Percentiles rank a stretch among this genome's conserved stretches.
phyloP scores from a whole-genome alignment of 2,888 invertebrate species.

The Agrotis ipsilon region DNA sequence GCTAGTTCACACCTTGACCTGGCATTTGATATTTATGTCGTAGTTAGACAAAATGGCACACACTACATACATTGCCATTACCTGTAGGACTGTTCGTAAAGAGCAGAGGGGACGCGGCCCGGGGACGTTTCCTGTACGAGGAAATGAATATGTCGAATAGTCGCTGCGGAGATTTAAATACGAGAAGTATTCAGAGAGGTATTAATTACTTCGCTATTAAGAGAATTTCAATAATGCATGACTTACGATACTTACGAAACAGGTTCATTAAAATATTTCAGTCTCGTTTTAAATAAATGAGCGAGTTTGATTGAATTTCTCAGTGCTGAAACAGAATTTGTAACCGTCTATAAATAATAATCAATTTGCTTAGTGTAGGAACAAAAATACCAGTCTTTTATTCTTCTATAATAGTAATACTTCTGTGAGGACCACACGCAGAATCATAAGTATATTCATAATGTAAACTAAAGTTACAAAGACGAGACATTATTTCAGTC shows the following conservation, averaged over 20 bases:
- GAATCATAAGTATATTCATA: background rate
- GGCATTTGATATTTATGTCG: constrained; percentile 29
- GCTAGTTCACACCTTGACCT: constrained; percentile 7
- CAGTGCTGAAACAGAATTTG: background rate
- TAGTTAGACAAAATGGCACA: constrained; percentile 16
- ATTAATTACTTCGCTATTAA: background rate
- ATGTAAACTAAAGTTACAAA: no score
- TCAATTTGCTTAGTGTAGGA: no score
- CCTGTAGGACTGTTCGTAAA: background rate
- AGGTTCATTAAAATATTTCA: background rate
- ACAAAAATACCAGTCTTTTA: no score
- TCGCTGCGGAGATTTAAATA: constrained; percentile 14
- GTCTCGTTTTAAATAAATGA: background rate
- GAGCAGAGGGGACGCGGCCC: background rate
- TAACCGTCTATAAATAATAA: background rate
- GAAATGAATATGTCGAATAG: constrained; percentile 36
- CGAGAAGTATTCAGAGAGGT: background rate
- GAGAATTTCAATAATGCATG: background rate
- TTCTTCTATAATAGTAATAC: background rate
- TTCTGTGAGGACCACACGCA: background rate
- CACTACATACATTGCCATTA: background rate
- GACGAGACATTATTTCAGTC: no score
- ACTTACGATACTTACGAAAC: background rate
- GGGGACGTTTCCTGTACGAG: constrained; percentile 17
- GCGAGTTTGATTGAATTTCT: background rate